Conservation (phyloP, 30 jellyfish, hydroid and myxozoan species). For the Hydra vulgaris region DNA sequence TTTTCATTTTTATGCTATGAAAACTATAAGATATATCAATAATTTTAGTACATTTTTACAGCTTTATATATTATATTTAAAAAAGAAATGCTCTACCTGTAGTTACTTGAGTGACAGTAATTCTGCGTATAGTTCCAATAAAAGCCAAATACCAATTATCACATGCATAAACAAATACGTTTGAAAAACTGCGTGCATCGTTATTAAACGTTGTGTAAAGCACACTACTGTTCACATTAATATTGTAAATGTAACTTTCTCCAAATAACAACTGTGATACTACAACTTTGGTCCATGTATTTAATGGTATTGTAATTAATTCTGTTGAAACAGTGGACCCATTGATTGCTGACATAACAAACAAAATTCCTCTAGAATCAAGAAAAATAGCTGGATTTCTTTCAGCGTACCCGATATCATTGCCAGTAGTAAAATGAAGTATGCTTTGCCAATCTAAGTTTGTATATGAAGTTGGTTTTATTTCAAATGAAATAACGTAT, state of each 20-base stretch:
- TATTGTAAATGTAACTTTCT: background rate
- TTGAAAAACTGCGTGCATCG: background rate
- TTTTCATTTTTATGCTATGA: no score
- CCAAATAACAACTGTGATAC: background rate
- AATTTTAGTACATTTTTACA: no score
- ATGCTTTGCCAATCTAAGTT: background rate
- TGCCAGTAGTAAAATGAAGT: background rate
- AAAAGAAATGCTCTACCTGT: no score
- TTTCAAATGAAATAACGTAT: background rate
- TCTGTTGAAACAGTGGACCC: background rate
- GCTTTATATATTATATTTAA: no score
- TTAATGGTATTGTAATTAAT: no score
- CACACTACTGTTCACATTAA: background rate
- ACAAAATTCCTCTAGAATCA: background rate
- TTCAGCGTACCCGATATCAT: background rate
- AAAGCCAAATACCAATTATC: background rate
- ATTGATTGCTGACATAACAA: background rate
- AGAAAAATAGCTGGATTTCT: background rate
- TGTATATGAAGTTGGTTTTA: background rate
- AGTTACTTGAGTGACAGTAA: background rate
- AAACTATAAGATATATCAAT: no score
- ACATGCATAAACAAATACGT: background rate
- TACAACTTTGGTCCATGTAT: background rate
- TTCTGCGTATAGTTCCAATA: background rate
- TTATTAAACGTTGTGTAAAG: background rate